Evolutionary conservation across 1,140 invertebrate species (phyloP).

Genomic region (Dreissena polymorpha): DNA sequence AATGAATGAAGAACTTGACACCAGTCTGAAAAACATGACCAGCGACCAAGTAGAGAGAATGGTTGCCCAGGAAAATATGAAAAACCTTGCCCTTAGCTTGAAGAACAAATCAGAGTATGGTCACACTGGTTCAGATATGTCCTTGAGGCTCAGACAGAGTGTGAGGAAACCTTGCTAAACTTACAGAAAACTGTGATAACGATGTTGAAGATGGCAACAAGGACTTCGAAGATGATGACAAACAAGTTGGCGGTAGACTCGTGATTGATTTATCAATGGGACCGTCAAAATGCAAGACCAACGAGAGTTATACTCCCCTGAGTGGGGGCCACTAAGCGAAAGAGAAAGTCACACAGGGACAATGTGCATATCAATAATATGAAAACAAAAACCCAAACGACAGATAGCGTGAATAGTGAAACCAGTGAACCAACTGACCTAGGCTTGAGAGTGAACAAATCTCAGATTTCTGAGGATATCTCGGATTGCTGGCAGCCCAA

Average conservation of each 20-base stretch:
- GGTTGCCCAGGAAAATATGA: neutral
- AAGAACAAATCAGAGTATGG: neutral
- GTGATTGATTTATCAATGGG: neutral
- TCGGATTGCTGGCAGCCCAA: neutral
- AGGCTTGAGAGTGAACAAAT: neutral
- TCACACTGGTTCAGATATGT: neutral
- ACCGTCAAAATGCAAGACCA: neutral
- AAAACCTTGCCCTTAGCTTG: neutral
- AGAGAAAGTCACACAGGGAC: slow-evolving; percentile 31
- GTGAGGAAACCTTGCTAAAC: neutral
- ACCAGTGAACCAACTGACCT: neutral
- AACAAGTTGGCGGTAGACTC: neutral
- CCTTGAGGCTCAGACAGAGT: neutral
- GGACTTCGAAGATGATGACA: neutral
- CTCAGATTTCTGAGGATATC: neutral
- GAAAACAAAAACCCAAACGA: neutral
- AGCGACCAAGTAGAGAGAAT: neutral
- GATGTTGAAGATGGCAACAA: neutral
- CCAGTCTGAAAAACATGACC: neutral
- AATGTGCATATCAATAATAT: too few relatives aligned
- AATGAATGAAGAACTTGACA: neutral
- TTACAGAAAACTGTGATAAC: neutral
- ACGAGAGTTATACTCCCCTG: neutral
- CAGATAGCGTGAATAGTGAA: slow-evolving; percentile 3
- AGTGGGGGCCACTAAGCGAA: slow-evolving; percentile 34